phyloP scores from a whole-genome alignment of 2,113 vertebrate species.

The Hyla sarda region DNA sequence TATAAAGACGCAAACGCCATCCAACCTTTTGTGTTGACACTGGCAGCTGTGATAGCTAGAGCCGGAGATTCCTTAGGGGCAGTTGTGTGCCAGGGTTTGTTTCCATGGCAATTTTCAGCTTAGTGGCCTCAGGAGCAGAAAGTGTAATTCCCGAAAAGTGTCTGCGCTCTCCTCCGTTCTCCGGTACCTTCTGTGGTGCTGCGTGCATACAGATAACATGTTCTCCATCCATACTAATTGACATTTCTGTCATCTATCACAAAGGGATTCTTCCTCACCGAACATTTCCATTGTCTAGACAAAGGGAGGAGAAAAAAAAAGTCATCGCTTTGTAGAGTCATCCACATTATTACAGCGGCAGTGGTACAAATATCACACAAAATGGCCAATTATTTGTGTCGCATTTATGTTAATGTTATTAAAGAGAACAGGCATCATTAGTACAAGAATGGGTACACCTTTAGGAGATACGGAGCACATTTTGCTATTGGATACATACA shows the following conservation, averaged over 20 bases:
- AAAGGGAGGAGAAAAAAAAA: neutral
- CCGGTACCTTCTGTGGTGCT: constrained; percentile 24
- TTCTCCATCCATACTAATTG: neutral
- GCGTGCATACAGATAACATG: constrained; percentile 37
- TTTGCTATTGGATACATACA: too few species aligned
- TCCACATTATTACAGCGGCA: neutral
- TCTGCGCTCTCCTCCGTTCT: neutral
- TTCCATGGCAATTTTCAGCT: constrained; percentile 51
- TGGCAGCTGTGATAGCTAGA: constrained; percentile 45
- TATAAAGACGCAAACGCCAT: constrained; percentile 44
- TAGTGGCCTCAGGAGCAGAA: constrained; percentile 53
- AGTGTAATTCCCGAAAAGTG: constrained; percentile 38
- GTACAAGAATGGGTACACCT: neutral
- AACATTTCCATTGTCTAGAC: constrained; percentile 5
- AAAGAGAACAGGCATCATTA: neutral
- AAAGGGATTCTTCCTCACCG: neutral
- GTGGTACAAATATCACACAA: neutral
- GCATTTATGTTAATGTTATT: neutral
- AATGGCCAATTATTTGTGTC: neutral
- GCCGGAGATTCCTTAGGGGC: constrained; percentile 50
- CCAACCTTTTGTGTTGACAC: constrained; percentile 49
- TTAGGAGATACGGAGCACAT: too few species aligned
- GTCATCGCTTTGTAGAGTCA: neutral
- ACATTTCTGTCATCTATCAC: constrained; percentile 25
- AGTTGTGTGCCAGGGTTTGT: constrained; percentile 52